phyloP scores from a whole-genome alignment of 2,113 vertebrate species.

The Cichladusa arquata region DNA sequence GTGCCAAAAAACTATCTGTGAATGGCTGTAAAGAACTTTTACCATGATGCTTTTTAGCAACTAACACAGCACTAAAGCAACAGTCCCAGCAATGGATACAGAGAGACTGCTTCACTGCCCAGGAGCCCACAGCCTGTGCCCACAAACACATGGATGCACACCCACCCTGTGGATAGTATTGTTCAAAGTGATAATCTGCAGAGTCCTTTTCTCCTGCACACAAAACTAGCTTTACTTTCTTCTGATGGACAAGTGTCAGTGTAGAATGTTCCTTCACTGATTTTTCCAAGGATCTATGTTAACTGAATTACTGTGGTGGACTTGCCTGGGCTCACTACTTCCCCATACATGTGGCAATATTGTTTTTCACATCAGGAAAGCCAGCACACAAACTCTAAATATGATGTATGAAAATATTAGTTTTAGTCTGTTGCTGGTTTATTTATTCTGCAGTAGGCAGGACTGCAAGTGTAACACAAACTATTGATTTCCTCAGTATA shows the following conservation, averaged over 20 bases:
- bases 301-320: neutral
- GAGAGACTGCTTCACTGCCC: neutral
- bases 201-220: neutral
- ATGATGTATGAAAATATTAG: neutral
- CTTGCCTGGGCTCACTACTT: neutral
- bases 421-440: neutral
- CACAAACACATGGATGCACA: neutral
- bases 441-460: neutral
- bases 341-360: rapidly evolving
- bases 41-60: neutral
- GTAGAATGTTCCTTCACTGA: neutral
- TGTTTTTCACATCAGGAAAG: neutral
- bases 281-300: neutral
- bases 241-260: neutral
- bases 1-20: neutral
- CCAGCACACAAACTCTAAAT: neutral
- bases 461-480: neutral
- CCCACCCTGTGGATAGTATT: rapidly evolving
- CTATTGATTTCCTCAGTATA: neutral
- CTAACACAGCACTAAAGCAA: neutral
- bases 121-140: rapidly evolving
- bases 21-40: neutral
- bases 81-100: neutral
- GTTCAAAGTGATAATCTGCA: neutral
- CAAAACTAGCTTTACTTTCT: neutral